Evolutionary conservation across 2,113 vertebrate genomes (phyloP), one percentile per base, ranked within the genome.

Genomic region (Amia ocellicauda): DNA sequence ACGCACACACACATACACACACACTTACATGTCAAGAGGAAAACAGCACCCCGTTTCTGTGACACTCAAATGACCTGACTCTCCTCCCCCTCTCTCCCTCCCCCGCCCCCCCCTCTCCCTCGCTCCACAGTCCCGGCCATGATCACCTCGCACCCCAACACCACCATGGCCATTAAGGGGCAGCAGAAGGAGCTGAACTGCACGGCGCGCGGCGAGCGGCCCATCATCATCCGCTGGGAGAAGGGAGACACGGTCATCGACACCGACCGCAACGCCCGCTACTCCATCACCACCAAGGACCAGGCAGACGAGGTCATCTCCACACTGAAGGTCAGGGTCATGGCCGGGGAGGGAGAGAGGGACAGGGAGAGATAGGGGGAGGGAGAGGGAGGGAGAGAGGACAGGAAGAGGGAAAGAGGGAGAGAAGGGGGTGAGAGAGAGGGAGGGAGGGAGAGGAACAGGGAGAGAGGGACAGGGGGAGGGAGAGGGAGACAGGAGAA

Each of bases 181-280:
- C 94, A 98, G 54, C 78, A 91, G 49, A 99, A 98, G 85, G 96
- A 98, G 82, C 83, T 99, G 77, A 97, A 98, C 87, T 99, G 96
- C 89, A 98, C 95, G 0, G 96, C 96, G 0, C 88, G 96, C 10
- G 96, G 96, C 0, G 96, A 99, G 80, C 86, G 95, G 63, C 96
- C 96, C 69, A 99, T 99, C 88, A 98, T 99, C 75, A 98, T 99
- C 76, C 97, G 96, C 83, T 99, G 96, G 96, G 96, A 99, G 79
- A 93, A 95, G 63, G 96, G 95, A 0, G 96, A 99, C 88, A 98
- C 93, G 0, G 95, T 98, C 74, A 98, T 99, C 14, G 96, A 98
- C 81, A 95, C 96, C 0, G 95, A 96, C 86, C 91, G 94, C 19
- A 95, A 94, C 82, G 85, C 92, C 75, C 90, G 95, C 22, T 98